phyloP scores from a whole-genome alignment of 2,888 invertebrate genomes.

The Leptopterna dolabrata region DNA sequence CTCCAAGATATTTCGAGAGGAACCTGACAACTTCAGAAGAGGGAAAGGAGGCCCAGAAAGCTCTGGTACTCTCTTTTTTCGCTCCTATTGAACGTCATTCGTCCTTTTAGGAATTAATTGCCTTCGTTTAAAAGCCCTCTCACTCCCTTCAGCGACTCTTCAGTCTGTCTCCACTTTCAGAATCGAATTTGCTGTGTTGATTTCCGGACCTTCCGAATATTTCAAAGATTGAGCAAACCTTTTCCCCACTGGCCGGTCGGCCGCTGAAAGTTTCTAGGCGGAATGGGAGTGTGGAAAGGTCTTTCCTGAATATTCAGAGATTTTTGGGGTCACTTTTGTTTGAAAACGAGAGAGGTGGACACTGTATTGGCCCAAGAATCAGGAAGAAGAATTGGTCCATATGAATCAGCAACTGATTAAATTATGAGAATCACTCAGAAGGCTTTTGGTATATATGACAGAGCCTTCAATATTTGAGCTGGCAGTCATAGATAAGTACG shows the following conservation, averaged over 20 bases:
- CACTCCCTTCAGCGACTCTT: neutral
- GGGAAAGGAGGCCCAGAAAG: neutral
- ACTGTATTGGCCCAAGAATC: too few relatives aligned
- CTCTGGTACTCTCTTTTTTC: neutral
- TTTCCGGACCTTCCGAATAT: constrained; percentile 15
- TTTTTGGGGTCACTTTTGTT: neutral
- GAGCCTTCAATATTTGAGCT: too few relatives aligned
- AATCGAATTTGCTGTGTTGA: constrained; percentile 29
- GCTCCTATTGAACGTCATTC: neutral
- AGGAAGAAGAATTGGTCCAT: too few relatives aligned
- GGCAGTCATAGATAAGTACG: too few relatives aligned
- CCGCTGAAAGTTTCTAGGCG: neutral
- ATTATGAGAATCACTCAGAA: too few relatives aligned
- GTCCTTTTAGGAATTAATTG: constrained; percentile 28
- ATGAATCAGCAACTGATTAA: too few relatives aligned
- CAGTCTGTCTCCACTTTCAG: neutral
- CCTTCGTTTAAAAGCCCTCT: constrained; percentile 42
- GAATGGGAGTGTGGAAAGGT: neutral
- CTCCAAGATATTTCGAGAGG: constrained; percentile 5
- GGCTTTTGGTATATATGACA: too few relatives aligned
- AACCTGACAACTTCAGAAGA: neutral
- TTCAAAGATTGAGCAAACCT: neutral
- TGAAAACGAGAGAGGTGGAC: neutral
- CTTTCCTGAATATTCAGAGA: neutral
- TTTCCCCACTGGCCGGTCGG: neutral